Base-by-base conservation (phyloP, 2,888 invertebrate genomes). In the Cosmopolites sordidus region DNA sequence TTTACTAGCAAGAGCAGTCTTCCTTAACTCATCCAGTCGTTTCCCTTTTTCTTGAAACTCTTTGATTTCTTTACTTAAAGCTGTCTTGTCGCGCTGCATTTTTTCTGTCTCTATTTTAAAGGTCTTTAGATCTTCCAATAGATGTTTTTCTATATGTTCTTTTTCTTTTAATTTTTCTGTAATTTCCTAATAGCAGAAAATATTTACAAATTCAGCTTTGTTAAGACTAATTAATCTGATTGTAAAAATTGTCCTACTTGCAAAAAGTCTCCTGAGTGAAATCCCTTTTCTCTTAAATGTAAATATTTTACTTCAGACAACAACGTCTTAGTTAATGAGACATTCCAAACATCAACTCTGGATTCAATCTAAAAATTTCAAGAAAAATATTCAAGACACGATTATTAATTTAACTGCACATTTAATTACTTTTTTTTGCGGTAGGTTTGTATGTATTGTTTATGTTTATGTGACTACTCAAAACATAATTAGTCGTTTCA, bases 301-400 rank as follows among this genome's bases (percentile, higher is more conserved):
- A 56, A 27, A 30, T 39, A 33, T 44, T 51, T 39, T 37, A 56
- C 4, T 44, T 56, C 56, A 1, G 56, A 44, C 15, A 56, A 45
- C 30, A 48, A 56, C 8, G 48, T 51, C 41, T 56, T 51, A 12
- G 48, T 51, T 9, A 51, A 14, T 1, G 45, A 38, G 2, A 56
- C 48, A 38, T 56, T 56, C 56, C 56, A 56, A 16, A 37, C 22
- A 45, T 56, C 51, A 0, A 56, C 51, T 37, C 43, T 39, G 9
- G 16, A 11, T 44, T 56, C 51, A 33, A 56, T 43, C 56, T 56
- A 44, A 38, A 22, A 22, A 22, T 8, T 22, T 3, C 8, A 22
- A 22, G 8, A 22, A 22, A 8, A 22, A 22, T 22, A 8, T 22
- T 22, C n/a, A n/a, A n/a, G n/a, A n/a, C n/a, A n/a, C n/a, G n/a